Evolutionary conservation across 2,113 vertebrate genomes (phyloP), one percentile per base, ranked within the genome.

Genomic region (Redunca redunca): DNA sequence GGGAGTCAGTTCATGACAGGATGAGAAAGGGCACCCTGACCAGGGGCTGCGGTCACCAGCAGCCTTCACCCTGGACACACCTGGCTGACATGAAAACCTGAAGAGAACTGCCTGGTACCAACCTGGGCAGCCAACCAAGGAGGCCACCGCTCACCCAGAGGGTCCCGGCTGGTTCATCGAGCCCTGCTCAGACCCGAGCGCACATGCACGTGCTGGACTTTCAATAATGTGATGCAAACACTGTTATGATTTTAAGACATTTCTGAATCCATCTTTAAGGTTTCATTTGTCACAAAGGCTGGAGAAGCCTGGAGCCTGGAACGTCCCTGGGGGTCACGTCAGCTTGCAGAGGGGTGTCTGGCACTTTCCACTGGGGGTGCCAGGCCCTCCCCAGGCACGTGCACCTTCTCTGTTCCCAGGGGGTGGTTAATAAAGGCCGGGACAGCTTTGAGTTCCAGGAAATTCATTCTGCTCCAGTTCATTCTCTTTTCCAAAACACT

Each of bases 91-190:
- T 1, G 4, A 28, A 60, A 16, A 48, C 36, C 53, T 2, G 0
- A 23, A 6, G 46, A 40, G 4, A 17, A 8, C 25, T 2, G 84
- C 33, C 13, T 1, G 1, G 30, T 14, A 3, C n/a, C 1, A 1
- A 0, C 36, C 10, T 0, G 11, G 25, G 48, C 28, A 3, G 48
- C 25, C 0, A 23, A 1, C 4, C 58, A 16, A 1, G 25, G 33
- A 19, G 52, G 25, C 60, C 43, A 0, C 16, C 3, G 0, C 13
- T 1, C 0, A 12, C 50, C 26, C 3, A 0, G 14, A 26, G 2
- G 33, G n/a, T 16, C 0, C 2, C 11, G 12, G 81, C 12, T 4
- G 36, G 28, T 4, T 19, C 17, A 7, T 0, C 14, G 3, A n/a
- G 84, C 6, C 9, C 58, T 7, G n/a, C 55, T 23, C 30, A 3